Evolutionary conservation across 2,888 invertebrate species (phyloP).

Genomic region (Amblyjoppa proteus): DNA sequence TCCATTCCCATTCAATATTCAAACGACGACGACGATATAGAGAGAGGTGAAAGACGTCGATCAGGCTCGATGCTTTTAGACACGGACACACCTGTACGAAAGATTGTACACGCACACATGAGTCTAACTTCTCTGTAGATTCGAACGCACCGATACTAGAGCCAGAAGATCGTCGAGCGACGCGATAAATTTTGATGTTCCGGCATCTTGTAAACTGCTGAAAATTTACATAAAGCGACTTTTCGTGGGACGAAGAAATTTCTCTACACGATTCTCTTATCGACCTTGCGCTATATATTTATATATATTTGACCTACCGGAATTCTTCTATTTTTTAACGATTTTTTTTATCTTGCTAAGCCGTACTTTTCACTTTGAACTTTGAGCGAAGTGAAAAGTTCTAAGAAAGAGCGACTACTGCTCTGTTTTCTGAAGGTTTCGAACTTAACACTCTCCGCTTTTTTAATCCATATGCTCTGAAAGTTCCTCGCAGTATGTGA

Average conservation of each 20-base stretch:
- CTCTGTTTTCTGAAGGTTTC: constrained; percentile 3
- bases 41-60: constrained; percentile 47
- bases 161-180: constrained; percentile 55
- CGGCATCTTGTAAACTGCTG: constrained; percentile 73
- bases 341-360: not conserved
- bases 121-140: constrained; percentile 26
- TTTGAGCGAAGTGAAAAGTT: constrained; percentile 20
- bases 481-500: constrained; percentile 5
- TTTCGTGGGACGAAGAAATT: constrained; percentile 32
- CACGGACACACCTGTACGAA: constrained; percentile 76
- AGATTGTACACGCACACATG: constrained; percentile 54
- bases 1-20: constrained; percentile 79
- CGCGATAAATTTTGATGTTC: constrained; percentile 77
- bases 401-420: not conserved
- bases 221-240: constrained; percentile 76
- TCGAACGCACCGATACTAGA: constrained; percentile 32
- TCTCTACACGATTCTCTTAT: constrained; percentile 38
- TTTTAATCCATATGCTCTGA: not conserved
- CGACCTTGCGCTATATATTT: constrained; percentile 15
- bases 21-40: constrained; percentile 54
- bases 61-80: constrained; percentile 19
- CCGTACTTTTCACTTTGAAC: constrained; percentile 18
- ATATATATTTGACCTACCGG: constrained; percentile 14
- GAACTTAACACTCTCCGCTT: not conserved
- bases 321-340: not conserved